phyloP scores from a whole-genome alignment of 2,888 invertebrate species.

The Catocala fraxini region DNA sequence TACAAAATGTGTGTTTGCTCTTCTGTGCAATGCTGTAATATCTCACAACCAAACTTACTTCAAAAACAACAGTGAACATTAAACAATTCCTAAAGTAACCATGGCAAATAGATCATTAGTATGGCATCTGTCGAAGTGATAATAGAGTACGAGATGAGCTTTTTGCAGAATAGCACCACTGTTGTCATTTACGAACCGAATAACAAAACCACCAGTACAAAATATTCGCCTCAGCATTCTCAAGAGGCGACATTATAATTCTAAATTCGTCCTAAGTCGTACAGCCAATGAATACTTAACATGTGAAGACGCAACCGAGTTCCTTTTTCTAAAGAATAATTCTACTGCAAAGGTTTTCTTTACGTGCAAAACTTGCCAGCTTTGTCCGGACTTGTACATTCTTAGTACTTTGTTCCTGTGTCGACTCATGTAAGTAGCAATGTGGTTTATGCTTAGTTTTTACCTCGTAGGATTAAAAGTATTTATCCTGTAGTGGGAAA shows the following conservation, averaged over 20 bases:
- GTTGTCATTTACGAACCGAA: not conserved
- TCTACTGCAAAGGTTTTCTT: slow-evolving; percentile 45
- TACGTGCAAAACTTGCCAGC: slow-evolving; percentile 44
- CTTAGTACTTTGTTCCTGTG: slow-evolving; percentile 35
- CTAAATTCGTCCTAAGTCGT: slow-evolving; percentile 25
- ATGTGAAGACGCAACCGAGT: slow-evolving; percentile 33
- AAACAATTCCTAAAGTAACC: too few species aligned
- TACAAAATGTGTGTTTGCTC: too few species aligned
- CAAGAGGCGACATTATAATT: slow-evolving; percentile 20
- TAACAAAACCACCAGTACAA: not conserved
- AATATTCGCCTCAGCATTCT: not conserved
- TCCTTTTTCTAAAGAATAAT: slow-evolving; percentile 35
- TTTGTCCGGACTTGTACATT: slow-evolving; percentile 40
- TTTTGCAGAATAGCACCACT: too few species aligned
- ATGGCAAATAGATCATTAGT: too few species aligned
- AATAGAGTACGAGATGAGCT: too few species aligned
- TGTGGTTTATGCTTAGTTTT: not conserved
- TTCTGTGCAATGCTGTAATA: too few species aligned
- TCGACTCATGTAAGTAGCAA: slow-evolving; percentile 21
- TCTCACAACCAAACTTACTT: too few species aligned
- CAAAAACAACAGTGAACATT: too few species aligned
- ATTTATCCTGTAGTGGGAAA: too few species aligned
- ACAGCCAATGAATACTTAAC: slow-evolving; percentile 23
- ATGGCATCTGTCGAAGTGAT: too few species aligned
- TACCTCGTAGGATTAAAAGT: too few species aligned